Percentiles rank a stretch among this genome's conserved stretches.
Evolutionary conservation across 1,140 invertebrate genomes (phyloP).

Genomic region (Diabrotica virgifera): DNA sequence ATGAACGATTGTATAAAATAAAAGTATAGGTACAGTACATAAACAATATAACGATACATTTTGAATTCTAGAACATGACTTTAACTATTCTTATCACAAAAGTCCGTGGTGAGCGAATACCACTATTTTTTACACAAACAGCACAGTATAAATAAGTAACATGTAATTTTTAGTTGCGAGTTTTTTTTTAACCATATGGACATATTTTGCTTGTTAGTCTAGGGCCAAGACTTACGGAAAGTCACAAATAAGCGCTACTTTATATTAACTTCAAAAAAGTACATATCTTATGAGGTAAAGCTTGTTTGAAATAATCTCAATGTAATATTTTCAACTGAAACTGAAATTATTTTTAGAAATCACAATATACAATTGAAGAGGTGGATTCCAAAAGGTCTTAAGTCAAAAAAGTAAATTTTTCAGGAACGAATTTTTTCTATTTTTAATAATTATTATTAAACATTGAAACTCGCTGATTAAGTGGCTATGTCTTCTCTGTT

Average conservation of each 20-base stretch:
- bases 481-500: too few species aligned
- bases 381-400: too few species aligned
- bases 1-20: conserved; percentile 48
- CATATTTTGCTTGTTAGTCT: conserved; percentile 40
- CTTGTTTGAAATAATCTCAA: too few species aligned
- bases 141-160: conserved; percentile 50
- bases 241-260: neutral
- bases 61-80: conserved; percentile 47
- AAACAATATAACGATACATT: conserved; percentile 49
- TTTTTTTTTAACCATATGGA: conserved; percentile 41
- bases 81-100: conserved; percentile 49
- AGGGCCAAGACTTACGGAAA: neutral
- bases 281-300: too few species aligned
- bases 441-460: too few species aligned
- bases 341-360: too few species aligned
- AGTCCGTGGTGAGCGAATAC: conserved; percentile 43
- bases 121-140: conserved; percentile 45
- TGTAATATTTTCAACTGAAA: too few species aligned
- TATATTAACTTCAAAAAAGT: neutral
- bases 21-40: conserved; percentile 48
- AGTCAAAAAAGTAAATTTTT: too few species aligned
- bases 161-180: conserved; percentile 46
- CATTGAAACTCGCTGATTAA: too few species aligned
- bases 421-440: too few species aligned
- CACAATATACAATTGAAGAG: too few species aligned